phyloP scores from a whole-genome alignment of 53 echinoderm and acorn worm species.

The Hippasteria phrygiana region DNA sequence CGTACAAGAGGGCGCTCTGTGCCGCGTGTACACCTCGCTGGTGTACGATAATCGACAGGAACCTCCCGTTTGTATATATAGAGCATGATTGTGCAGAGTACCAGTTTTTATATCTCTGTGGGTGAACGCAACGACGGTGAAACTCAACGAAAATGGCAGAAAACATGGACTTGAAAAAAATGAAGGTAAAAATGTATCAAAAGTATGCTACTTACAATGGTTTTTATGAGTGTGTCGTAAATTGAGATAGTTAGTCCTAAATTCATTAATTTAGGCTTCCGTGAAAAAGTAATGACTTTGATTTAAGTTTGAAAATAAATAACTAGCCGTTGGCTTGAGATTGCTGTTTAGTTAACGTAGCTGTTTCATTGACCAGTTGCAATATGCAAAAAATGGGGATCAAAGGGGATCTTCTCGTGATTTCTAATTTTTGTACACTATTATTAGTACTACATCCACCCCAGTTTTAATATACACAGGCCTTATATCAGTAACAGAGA shows the following conservation, averaged over 20 bases:
- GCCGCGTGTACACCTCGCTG: constrained; percentile 48
- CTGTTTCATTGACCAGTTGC: constrained; percentile 1
- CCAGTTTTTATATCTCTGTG: neutral
- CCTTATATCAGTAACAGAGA: too few relatives aligned
- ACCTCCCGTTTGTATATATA: neutral
- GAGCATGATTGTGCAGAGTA: neutral
- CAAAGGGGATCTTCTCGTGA: too few relatives aligned
- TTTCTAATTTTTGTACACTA: too few relatives aligned
- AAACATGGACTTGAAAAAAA: constrained; percentile 45
- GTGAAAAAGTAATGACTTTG: too few relatives aligned
- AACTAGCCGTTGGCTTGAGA: too few relatives aligned
- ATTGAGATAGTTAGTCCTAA: neutral
- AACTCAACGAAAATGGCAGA: neutral
- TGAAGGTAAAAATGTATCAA: constrained; percentile 44
- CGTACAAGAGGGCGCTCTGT: constrained; percentile 29
- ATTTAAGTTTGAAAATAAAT: too few relatives aligned
- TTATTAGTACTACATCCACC: too few relatives aligned
- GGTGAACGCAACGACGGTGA: too few relatives aligned
- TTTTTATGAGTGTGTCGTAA: neutral
- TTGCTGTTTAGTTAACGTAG: neutral
- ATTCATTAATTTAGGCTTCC: neutral
- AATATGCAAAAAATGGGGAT: neutral
- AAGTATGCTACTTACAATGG: neutral
- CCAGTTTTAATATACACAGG: too few relatives aligned
- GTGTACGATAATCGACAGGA: constrained; percentile 2